A percentile compares a stretch with the other conserved stretches of the same genome.
Conservation (phyloP, 2,113 vertebrate genomes). For the Archocentrus centrarchus region DNA sequence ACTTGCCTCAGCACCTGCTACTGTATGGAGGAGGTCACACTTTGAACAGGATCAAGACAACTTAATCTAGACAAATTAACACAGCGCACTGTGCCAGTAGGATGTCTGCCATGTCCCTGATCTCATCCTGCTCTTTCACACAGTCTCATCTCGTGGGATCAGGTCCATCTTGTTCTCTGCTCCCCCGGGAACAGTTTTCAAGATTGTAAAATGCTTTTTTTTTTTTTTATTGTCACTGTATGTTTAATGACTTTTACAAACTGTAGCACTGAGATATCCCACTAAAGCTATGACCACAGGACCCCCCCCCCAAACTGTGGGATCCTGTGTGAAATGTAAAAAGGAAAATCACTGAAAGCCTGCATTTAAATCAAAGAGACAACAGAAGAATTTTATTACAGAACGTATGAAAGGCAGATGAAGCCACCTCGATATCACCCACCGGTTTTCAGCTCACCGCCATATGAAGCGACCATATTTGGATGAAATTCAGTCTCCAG, state of each 20-base stretch:
- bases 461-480: too few relatives aligned
- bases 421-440: too few relatives aligned
- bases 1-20: slow-evolving; percentile 83
- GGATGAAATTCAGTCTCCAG: too few relatives aligned
- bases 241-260: neutral
- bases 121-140: neutral
- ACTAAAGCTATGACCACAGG: neutral
- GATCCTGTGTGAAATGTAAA: too few relatives aligned
- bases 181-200: neutral
- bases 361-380: too few relatives aligned
- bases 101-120: neutral
- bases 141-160: neutral
- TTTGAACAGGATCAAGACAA: slow-evolving; percentile 33
- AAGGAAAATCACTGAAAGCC: too few relatives aligned
- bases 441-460: too few relatives aligned
- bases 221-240: neutral
- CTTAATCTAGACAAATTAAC: slow-evolving; percentile 61
- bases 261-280: rapidly evolving
- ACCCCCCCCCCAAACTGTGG: neutral
- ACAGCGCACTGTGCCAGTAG: neutral
- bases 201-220: neutral
- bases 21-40: slow-evolving; percentile 75
- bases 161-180: neutral
- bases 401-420: too few relatives aligned
- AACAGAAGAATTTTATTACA: too few relatives aligned